Evolutionary conservation across 1,140 invertebrate species (phyloP).

Genomic region (Lineus longissimus): DNA sequence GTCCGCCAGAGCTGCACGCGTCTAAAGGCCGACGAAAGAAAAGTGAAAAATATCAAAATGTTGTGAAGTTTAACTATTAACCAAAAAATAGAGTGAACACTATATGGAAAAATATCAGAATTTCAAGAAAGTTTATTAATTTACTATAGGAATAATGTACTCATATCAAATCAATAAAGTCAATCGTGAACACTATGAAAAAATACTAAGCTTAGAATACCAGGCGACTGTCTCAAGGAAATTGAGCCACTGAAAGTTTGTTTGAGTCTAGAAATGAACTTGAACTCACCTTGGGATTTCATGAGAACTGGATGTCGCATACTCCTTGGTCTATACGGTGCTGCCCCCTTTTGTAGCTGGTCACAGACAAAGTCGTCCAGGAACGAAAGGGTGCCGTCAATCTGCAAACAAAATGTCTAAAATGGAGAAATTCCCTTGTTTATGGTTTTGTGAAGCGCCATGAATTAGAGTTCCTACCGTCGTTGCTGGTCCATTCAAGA

Average conservation of each 20-base stretch:
- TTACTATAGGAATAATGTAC: neutral
- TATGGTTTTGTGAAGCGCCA: neutral
- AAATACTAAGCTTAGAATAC: no score
- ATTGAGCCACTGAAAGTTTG: no score
- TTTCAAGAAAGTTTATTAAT: neutral
- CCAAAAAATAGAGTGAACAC: no score
- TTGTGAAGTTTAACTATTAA: no score
- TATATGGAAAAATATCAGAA: neutral
- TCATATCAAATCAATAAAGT: neutral
- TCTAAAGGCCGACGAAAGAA: no score
- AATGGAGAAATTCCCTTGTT: neutral
- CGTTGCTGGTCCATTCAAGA: neutral
- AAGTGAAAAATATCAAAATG: no score
- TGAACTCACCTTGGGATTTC: neutral
- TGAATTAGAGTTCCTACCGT: neutral
- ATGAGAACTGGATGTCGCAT: neutral
- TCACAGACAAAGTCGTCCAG: constrained; percentile 21
- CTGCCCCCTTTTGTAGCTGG: constrained; percentile 12
- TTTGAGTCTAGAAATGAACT: no score
- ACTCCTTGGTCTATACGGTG: constrained; percentile 9
- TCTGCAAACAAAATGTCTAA: constrained; percentile 2
- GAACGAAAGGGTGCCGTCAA: constrained; percentile 16
- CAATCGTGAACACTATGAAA: no score
- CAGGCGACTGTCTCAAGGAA: no score
- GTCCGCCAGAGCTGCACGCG: no score